phyloP scores from a whole-genome alignment of 2,797 vertebrate genomes.

The Semaprochilodus insignis region DNA sequence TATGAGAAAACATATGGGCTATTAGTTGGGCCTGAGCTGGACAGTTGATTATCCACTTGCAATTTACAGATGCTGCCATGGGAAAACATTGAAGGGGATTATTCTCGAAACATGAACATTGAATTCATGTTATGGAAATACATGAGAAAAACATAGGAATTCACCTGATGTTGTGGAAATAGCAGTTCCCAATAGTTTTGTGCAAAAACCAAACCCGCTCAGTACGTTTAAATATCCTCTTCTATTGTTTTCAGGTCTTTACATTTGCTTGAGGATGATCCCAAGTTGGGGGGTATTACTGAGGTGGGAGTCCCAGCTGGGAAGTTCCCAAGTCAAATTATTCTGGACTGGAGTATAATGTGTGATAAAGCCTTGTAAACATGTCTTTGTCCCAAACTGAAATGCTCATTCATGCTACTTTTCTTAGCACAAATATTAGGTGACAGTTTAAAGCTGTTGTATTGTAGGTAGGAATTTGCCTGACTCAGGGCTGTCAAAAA shows the following conservation, averaged over 20 bases:
- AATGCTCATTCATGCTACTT: conserved; percentile 16
- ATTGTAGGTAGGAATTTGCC: background rate
- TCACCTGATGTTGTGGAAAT: conserved; percentile 26
- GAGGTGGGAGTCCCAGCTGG: conserved; percentile 6
- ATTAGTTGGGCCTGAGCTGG: background rate
- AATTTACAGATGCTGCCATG: background rate
- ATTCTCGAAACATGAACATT: conserved; percentile 19
- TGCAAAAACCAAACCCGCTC: conserved; percentile 13
- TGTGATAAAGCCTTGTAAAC: conserved; percentile 9
- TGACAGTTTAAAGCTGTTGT: background rate
- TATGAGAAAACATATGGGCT: background rate
- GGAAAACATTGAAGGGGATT: conserved; percentile 1
- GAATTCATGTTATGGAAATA: conserved; percentile 33
- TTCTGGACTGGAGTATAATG: conserved; percentile 18
- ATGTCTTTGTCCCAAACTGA: conserved; percentile 7
- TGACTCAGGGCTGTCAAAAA: background rate
- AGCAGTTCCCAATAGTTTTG: conserved; percentile 1
- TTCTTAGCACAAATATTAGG: background rate
- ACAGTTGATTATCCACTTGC: background rate
- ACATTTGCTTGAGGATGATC: background rate
- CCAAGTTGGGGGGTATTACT: conserved; percentile 11
- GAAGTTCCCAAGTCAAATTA: conserved; percentile 46
- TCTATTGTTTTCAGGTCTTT: conserved; percentile 10
- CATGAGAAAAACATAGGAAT: background rate
- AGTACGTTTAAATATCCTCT: background rate